Base-by-base conservation (phyloP, 2,888 invertebrate species). In the Agonum fuliginosum region DNA sequence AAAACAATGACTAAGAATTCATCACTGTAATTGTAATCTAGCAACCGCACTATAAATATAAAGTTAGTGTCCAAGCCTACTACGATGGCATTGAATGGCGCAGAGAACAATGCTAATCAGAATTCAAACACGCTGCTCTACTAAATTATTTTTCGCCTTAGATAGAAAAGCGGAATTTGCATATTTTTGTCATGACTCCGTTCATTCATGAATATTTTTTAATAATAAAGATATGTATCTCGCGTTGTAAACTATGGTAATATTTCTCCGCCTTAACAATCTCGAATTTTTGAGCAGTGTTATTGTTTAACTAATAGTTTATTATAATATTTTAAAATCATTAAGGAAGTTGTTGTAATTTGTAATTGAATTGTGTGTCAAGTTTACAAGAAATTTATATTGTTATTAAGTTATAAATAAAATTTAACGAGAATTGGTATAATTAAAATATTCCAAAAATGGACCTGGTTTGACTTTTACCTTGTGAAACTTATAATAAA, bases 131-230 rank as follows among this genome's bases (percentile, higher is more conserved):
- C 22, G 17, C 46, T 65, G 74, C 62, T 46, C 65, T 71, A 71
- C 20, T 51, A 34, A 51, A 73, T 73, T 58, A 74, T 74, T 74
- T 74, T 74, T 74, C 74, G 65, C 65, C 74, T 74, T 74, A 74
- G 30, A 74, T 74, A 74, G 74, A 41, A 30, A 51, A 74, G 30
- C 12, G 58, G 30, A 24, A 74, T 74, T 74, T 74, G 74, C 74
- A 74, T 74, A 74, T 65, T 62, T 34, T 65, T 74, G 74, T 74
- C 65, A 74, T 27, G 74, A 41, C 43, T 37, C 41, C 34, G 17
- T 41, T 67, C 67, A 67, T 67, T 67, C 67, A 67, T 41, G 37
- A 67, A 34, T 62, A 34, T 62, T 62, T 62, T 62, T 62, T 34
- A 34, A 62, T 62, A 62, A 62, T 62, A 62, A 62, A 62, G 62